Evolutionary conservation across 2,113 vertebrate species (phyloP).

Genomic region (Takifugu bimaculatus): DNA sequence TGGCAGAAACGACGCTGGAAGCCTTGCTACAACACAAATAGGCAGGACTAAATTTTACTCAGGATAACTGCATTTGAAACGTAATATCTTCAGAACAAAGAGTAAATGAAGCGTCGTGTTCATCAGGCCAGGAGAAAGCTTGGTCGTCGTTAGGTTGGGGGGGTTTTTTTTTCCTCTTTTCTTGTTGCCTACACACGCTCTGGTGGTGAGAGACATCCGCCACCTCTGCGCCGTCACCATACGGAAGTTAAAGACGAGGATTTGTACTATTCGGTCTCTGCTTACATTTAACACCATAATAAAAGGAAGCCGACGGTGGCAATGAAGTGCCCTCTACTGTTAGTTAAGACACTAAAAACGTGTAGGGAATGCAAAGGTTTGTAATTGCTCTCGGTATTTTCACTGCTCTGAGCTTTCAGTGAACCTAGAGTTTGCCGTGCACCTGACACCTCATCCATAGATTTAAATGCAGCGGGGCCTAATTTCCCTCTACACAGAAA

Average conservation of each 20-base stretch:
- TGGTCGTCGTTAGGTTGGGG: conserved; percentile 70
- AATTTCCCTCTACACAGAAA: conserved; percentile 32
- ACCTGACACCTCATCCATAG: conserved; percentile 23
- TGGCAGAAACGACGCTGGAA: conserved; percentile 82
- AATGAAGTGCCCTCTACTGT: conserved; percentile 77
- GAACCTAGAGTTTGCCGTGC: conserved; percentile 72
- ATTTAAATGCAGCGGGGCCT: not conserved
- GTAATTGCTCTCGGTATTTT: conserved; percentile 79
- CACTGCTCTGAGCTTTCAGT: conserved; percentile 75
- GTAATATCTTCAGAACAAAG: conserved; percentile 48
- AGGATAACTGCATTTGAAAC: conserved; percentile 58
- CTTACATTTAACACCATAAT: conserved; percentile 86
- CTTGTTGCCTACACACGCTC: conserved; percentile 44
- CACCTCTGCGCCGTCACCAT: conserved; percentile 56
- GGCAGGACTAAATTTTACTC: conserved; percentile 63
- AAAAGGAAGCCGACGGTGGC: conserved; percentile 78
- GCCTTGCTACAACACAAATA: conserved; percentile 81
- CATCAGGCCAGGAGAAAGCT: conserved; percentile 79
- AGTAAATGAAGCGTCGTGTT: conserved; percentile 59
- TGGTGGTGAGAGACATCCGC: conserved; percentile 29
- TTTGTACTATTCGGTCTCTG: conserved; percentile 77
- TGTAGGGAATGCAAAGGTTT: conserved; percentile 90
- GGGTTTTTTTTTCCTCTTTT: fast-evolving
- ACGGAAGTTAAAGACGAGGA: conserved; percentile 75
- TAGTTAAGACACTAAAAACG: conserved; percentile 96